Conservation (phyloP, 1,140 invertebrate species). For the Amphibalanus amphitrite region DNA sequence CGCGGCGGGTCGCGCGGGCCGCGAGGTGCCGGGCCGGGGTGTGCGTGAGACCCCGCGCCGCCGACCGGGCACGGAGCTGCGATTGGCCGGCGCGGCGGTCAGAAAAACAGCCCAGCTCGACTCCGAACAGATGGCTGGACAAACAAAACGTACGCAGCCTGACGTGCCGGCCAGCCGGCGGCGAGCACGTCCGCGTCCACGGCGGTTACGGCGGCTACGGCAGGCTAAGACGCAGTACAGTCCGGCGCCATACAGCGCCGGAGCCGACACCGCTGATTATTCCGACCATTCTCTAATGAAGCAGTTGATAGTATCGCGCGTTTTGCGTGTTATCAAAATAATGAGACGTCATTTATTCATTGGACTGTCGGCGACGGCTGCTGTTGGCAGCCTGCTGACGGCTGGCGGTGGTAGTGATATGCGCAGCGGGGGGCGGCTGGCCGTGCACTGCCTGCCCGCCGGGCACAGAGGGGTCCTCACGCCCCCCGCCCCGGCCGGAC, state of each 20-base stretch:
- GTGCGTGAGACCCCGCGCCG: background rate
- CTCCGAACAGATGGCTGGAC: background rate
- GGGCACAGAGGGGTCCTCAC: no score
- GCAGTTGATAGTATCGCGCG: background rate
- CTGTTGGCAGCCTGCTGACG: no score
- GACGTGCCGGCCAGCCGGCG: background rate
- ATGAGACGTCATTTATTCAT: conserved; percentile 2
- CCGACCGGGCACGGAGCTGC: background rate
- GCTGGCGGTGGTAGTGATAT: no score
- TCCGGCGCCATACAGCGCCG: background rate
- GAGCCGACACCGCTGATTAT: background rate
- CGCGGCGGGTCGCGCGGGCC: no score
- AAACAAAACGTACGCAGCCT: background rate
- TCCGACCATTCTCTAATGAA: background rate
- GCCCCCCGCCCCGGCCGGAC: no score
- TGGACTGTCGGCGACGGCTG: no score
- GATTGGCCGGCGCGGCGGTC: background rate
- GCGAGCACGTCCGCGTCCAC: background rate
- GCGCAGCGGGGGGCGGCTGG: no score
- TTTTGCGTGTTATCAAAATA: background rate
- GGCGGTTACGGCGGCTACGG: no score
- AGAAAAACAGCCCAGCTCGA: background rate
- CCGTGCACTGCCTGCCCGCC: no score
- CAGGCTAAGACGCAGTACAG: background rate
- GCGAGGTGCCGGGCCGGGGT: no score